phyloP scores from a whole-genome alignment of 2,797 vertebrate genomes.

The Aplochiton taeniatus region DNA sequence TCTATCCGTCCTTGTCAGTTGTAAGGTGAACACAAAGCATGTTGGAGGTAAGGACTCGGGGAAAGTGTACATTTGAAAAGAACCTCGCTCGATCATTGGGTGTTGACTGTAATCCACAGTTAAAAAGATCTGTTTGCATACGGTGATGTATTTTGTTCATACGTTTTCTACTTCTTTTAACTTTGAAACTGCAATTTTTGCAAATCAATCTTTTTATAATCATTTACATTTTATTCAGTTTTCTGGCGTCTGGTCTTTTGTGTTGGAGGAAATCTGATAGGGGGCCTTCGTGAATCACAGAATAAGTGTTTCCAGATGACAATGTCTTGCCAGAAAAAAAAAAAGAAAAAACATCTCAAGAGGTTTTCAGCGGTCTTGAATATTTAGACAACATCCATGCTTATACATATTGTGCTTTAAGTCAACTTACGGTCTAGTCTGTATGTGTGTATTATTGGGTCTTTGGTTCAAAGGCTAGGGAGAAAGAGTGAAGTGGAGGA shows the following conservation, averaged over 20 bases:
- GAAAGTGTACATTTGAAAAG: too few species aligned
- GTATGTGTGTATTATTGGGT: conserved; percentile 20
- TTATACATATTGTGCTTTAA: conserved; percentile 53
- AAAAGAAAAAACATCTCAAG: conserved; percentile 46
- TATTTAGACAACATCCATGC: conserved; percentile 48
- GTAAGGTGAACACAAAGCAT: too few species aligned
- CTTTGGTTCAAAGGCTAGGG: conserved; percentile 26
- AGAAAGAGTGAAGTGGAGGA: conserved; percentile 37
- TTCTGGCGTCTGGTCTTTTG: conserved; percentile 60
- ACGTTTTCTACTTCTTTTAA: background rate
- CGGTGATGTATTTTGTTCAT: too few species aligned
- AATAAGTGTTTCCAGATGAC: conserved; percentile 83
- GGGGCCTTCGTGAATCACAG: conserved; percentile 74
- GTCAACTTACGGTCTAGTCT: conserved; percentile 35
- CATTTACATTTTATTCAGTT: conserved; percentile 55
- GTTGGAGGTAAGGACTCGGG: too few species aligned
- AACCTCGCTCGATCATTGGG: too few species aligned
- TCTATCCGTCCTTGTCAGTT: too few species aligned
- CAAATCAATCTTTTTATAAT: conserved; percentile 50
- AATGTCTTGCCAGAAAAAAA: conserved; percentile 54
- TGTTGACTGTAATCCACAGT: too few species aligned
- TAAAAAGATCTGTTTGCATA: too few species aligned
- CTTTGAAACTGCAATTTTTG: conserved; percentile 24
- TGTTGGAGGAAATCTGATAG: conserved; percentile 75
- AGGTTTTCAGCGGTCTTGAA: conserved; percentile 58